Conservation (phyloP, 2,888 invertebrate species). For the Drosophila atripex region DNA sequence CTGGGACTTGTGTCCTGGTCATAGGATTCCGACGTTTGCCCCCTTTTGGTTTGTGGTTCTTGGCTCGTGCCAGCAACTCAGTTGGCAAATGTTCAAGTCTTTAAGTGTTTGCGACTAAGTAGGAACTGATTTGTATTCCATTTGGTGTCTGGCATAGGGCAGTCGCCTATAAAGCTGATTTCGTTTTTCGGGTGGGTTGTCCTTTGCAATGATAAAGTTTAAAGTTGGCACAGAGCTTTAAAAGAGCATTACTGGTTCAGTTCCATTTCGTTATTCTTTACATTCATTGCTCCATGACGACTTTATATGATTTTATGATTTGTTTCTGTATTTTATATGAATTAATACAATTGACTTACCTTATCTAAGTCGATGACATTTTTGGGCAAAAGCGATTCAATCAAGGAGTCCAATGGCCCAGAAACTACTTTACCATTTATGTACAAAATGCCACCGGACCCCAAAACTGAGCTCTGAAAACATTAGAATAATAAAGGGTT, state of each 20-base stretch:
- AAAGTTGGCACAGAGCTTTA: neutral
- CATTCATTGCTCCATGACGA: neutral
- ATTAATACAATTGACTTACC: slow-evolving; percentile 62
- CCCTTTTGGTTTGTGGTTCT: slow-evolving; percentile 45
- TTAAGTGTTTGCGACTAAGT: slow-evolving; percentile 38
- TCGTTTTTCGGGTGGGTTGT: neutral
- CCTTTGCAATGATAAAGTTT: neutral
- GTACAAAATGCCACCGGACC: slow-evolving; percentile 83
- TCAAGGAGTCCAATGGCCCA: slow-evolving; percentile 83
- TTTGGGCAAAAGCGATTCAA: slow-evolving; percentile 82
- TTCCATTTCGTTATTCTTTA: neutral
- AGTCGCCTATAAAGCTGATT: neutral
- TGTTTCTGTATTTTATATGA: too few species aligned
- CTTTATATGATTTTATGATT: too few species aligned
- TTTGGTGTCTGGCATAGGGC: slow-evolving; percentile 12
- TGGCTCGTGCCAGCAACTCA: slow-evolving; percentile 45
- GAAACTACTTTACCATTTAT: slow-evolving; percentile 83
- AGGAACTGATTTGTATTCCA: slow-evolving; percentile 34
- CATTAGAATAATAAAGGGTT: slow-evolving; percentile 13
- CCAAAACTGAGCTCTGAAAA: slow-evolving; percentile 81
- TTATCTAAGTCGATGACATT: slow-evolving; percentile 82
- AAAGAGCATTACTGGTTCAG: neutral
- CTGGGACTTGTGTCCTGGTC: slow-evolving; percentile 2
- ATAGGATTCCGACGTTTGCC: slow-evolving; percentile 12
- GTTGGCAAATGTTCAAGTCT: slow-evolving; percentile 44